Evolutionary conservation across 2,888 invertebrate genomes (phyloP).

Genomic region (Rhynchonema sp.): DNA sequence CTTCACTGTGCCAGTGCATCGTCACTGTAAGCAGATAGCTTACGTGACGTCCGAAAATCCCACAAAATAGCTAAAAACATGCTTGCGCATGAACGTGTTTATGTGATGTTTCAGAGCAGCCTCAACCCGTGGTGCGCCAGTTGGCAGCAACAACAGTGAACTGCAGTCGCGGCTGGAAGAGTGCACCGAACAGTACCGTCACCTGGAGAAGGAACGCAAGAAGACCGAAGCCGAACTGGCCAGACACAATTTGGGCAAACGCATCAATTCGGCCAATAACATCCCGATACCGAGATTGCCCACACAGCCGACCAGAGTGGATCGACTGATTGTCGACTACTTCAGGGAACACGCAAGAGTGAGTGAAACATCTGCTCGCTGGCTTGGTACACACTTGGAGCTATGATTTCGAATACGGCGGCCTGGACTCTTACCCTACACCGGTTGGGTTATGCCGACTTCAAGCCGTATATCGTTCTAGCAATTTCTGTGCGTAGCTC

Average conservation of each 20-base stretch:
- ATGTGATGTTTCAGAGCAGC: too few species aligned
- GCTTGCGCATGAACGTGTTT: too few species aligned
- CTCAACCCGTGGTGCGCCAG: too few species aligned
- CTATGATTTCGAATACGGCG: too few species aligned
- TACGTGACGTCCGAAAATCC: too few species aligned
- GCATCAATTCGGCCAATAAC: constrained; percentile 55
- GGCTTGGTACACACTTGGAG: not conserved
- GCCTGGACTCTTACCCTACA: too few species aligned
- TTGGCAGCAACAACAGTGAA: constrained; percentile 35
- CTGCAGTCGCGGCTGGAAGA: constrained; percentile 52
- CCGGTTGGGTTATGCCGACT: not conserved
- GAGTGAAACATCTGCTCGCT: constrained; percentile 13
- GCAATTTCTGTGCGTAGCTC: not conserved
- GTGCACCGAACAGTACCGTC: constrained; percentile 58
- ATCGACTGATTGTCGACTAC: constrained; percentile 57
- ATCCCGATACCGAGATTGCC: constrained; percentile 54
- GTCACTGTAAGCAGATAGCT: too few species aligned
- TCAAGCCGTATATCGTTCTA: not conserved
- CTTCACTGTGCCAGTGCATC: too few species aligned
- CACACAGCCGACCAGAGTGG: constrained; percentile 54
- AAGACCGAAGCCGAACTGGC: constrained; percentile 44
- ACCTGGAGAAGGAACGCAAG: constrained; percentile 56
- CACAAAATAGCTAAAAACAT: too few species aligned
- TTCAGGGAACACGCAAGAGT: constrained; percentile 49
- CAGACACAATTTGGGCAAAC: constrained; percentile 54